Evolutionary conservation across 2,888 invertebrate genomes (phyloP), one percentile per base, ranked within the genome.

Genomic region (Drosophila paracracens): DNA sequence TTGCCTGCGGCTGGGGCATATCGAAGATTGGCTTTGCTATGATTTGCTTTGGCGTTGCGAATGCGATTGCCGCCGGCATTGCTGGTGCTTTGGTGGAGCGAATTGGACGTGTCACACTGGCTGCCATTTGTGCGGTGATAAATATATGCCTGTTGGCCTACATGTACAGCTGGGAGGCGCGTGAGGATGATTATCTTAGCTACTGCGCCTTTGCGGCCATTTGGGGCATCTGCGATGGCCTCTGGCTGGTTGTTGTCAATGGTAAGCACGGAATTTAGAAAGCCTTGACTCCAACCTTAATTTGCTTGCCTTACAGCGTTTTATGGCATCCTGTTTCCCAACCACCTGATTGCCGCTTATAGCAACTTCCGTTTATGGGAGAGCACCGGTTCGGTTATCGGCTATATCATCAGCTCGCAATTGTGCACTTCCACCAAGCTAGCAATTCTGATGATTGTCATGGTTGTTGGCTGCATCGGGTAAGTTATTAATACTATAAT

Each of bases 311-410:
- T 53, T 74, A 13, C 92, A 97, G 97, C 97, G 33, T 94, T 98
- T 31, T 97, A 97, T 87, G 98, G 98, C 10, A 96, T 97, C 60
- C 93, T 98, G 63, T 98, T 98, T 90, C 96, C 96, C 0, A 96
- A 96, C 21, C 95, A 96, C 83, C 96, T 98, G 88, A 98, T 98
- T 90, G 97, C 98, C 0, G 97, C 98, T 0, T 98, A 97, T 93
- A 97, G 98, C 78, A 98, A 98, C 94, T 98, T 98, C 93, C 95
- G 98, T 11, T 93, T 98, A 57, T 98, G 98, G 98, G 98, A 98
- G 92, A 96, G 98, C 0, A 95, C 97, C 0, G 98, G 98, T 59
- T 98, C 98, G 69, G 97, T 98, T 18, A 94, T 98, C 64, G 96
- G 97, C 1, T 98, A 98, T 87, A 95, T 95, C 0, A 95, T 96